Base-by-base conservation (phyloP, 2,797 vertebrate species). In the Valencia hispanica region DNA sequence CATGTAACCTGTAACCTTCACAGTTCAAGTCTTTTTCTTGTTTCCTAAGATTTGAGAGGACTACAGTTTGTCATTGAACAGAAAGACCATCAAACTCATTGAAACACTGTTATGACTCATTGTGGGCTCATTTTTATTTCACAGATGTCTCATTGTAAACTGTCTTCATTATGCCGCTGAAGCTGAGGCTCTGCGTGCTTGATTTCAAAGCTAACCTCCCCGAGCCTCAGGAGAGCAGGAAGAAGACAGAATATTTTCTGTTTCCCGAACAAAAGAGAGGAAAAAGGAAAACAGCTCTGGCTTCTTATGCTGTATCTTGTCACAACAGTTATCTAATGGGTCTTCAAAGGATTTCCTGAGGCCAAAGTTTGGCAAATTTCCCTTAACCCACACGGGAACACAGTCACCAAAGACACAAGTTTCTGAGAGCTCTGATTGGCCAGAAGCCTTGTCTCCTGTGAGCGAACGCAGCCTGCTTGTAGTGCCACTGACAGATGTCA, bases 401-500 rank as follows among this genome's bases (percentile, higher is more conserved):
- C 53, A 55, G 63, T 78, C n/a, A 73, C 47, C n/a, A 47, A 63
- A 57, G 65, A 36, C 32, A 27, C n/a, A 57, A 57, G 14, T 45
- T 70, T 36, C 65, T 0, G 57, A 30, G 48, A 75, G 43, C 57
- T 0, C 27, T 71, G 70, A 68, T 15, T 47, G 17, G 63, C 73
- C 17, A 8, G 50, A 73, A 51, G 75, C 63, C 27, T 27, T 72
- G n/a, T 43, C 63, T 47, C 18, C 65, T 12, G 65, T 68, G 73
- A 74, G 59, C 30, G 51, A 84, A 72, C 39, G 12, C 50, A 69
- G 15, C 15, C 57, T 41, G 73, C 70, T 65, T 48, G 34, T 72
- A 75, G 72, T 51, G 77, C 59, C 1, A 5, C 70, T 78, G 87
- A 88, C 90, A 94, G 91, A 93, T 94, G 92, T 90, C 86, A 22